These are phyloP conservation scores for Pseudocheirus occidentalis DNA, from an alignment of 2,797 vertebrate species.

Conservation along the genomic window DNA sequence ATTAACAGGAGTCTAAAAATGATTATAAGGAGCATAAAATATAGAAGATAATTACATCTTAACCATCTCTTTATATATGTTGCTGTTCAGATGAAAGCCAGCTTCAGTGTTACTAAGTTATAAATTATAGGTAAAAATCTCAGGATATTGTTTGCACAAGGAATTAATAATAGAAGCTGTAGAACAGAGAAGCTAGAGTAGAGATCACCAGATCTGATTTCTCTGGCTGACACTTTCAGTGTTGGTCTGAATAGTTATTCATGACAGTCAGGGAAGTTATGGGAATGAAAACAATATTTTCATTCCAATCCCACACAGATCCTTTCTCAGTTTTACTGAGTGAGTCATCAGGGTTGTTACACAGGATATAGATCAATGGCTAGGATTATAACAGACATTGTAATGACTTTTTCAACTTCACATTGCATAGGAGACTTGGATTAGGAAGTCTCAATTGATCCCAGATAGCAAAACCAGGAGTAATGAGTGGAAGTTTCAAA, in stretches of 20 bases:
- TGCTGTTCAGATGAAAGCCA: not conserved
- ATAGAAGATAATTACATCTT: not conserved
- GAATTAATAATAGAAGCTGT: not conserved
- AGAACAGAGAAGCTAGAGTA: not conserved
- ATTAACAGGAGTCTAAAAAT: too few relatives aligned
- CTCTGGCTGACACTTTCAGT: not conserved
- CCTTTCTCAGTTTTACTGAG: too few relatives aligned
- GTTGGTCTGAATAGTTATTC: not conserved
- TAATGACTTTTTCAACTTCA: too few relatives aligned
- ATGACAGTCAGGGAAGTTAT: not conserved
- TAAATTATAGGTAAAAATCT: not conserved
- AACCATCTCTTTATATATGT: not conserved
- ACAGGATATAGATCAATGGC: too few relatives aligned
- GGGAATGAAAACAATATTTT: too few relatives aligned
- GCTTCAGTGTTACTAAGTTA: not conserved
- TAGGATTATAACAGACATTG: too few relatives aligned
- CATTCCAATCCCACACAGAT: too few relatives aligned
- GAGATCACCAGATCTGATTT: not conserved
- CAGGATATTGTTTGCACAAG: not conserved
- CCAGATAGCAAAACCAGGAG: too few relatives aligned
- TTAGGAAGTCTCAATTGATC: too few relatives aligned
- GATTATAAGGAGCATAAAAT: not conserved
- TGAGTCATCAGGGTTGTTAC: too few relatives aligned
- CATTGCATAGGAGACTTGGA: too few relatives aligned
- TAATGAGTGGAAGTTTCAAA: too few relatives aligned